phyloP scores from a whole-genome alignment of 2,888 invertebrate genomes.

The Lycia hirtaria region DNA sequence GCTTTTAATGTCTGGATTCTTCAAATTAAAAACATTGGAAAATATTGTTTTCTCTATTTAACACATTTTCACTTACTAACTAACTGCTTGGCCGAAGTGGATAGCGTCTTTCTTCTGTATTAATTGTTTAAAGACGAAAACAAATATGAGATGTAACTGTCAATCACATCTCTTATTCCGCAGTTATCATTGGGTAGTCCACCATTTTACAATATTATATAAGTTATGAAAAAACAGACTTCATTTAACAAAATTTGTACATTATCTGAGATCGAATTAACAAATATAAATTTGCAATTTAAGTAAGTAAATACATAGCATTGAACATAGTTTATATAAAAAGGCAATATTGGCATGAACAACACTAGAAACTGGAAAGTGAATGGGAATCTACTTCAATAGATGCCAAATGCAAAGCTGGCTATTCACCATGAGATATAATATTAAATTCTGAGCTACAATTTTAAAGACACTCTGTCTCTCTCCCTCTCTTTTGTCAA shows the following conservation, averaged over 20 bases:
- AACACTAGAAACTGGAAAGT: conserved; percentile 16
- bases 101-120: too few species aligned
- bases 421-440: too few species aligned
- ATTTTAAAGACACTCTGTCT: too few species aligned
- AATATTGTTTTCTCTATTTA: conserved; percentile 69
- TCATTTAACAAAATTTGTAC: conserved; percentile 57
- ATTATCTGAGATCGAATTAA: conserved; percentile 70
- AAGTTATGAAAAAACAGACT: too few species aligned
- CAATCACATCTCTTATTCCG: too few species aligned
- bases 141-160: too few species aligned
- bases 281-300: conserved; percentile 56
- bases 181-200: too few species aligned
- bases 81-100: conserved; percentile 63
- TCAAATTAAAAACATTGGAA: conserved; percentile 70
- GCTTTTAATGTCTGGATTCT: conserved; percentile 67
- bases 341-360: conserved; percentile 37
- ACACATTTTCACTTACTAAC: conserved; percentile 62
- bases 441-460: too few species aligned
- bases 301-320: conserved; percentile 49
- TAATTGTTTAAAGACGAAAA: too few species aligned
- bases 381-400: conserved; percentile 33
- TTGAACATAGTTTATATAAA: conserved; percentile 19
- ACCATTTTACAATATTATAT: too few species aligned
- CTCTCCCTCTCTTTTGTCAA: too few species aligned
- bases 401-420: conserved; percentile 47